phyloP scores from a whole-genome alignment of 2,113 vertebrate species.

The Cephalopholis sonnerati region DNA sequence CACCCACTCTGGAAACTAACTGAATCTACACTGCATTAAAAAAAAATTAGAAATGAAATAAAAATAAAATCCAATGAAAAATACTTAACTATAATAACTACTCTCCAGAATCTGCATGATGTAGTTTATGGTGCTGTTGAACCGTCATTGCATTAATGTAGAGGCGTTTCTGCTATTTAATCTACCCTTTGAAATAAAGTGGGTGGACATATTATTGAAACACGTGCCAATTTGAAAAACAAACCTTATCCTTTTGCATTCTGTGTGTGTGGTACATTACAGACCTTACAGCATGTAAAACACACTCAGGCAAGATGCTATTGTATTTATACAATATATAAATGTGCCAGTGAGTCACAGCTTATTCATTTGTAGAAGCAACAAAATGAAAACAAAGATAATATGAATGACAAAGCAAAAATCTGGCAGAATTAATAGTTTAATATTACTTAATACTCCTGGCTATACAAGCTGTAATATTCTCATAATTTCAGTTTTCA shows the following conservation, averaged over 20 bases:
- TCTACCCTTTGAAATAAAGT: neutral
- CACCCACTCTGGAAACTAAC: too few relatives aligned
- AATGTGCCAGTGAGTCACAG: conserved; percentile 4
- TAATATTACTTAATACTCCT: conserved; percentile 29
- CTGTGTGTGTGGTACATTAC: neutral
- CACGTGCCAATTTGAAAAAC: conserved; percentile 1
- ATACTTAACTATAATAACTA: too few relatives aligned
- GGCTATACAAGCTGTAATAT: conserved; percentile 21
- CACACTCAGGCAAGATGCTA: neutral
- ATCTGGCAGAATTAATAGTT: conserved; percentile 23
- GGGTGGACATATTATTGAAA: neutral
- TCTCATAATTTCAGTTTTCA: conserved; percentile 23
- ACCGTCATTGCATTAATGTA: too few relatives aligned
- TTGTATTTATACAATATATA: neutral
- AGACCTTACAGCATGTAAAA: neutral
- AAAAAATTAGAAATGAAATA: too few relatives aligned
- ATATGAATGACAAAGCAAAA: neutral
- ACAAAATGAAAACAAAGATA: neutral
- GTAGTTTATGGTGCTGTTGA: neutral
- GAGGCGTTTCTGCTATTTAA: neutral
- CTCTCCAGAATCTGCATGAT: neutral
- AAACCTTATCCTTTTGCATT: neutral
- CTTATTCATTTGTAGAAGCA: conserved; percentile 2
- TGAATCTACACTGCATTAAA: too few relatives aligned
- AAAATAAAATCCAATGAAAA: too few relatives aligned